Evolutionary conservation across 2,797 vertebrate genomes (phyloP), one percentile per base, ranked within the genome.

Genomic region (Gadopsis marmoratus): DNA sequence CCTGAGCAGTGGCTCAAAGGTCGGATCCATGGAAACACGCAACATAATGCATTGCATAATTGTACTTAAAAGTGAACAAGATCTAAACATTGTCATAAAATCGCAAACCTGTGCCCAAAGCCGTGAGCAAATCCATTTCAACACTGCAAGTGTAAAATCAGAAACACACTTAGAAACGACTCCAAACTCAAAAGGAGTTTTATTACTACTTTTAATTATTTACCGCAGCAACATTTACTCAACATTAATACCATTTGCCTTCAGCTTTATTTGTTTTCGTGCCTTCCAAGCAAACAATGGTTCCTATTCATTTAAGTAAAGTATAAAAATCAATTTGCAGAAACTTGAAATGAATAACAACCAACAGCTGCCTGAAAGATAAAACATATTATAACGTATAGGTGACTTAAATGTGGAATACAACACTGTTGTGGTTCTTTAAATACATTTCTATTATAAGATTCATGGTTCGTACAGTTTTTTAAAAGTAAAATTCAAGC

Each of bases 1-100:
- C 3, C 47, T 65, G 0, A 31, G 11, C 61, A 35, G 1, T 1
- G 39, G 61, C 3, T 84, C 86, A 90, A 90, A 90, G 88, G 59
- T 86, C 59, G 78, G 8, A 71, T 50, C 5, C 12, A 41, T 29
- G 41, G 17, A 58, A 61, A 54, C 12, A 13, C 14, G 26, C 4
- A 23, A 26, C 3, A 31, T 3, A 59, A 13, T 2, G 2, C 4
- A 2, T 76, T 82, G 6, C 76, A 69, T 59, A 66, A 76, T 3
- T 14, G 11, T 31, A 31, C 56, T 56, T 3, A 0, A 58, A 53
- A 71, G n/a, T 16, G 50, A 71, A 47, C 2, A 3, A 5, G 7
- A n/a, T 60, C 7, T 3, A 23, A 23, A 39, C 0, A 0, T 37
- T 51, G 60, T 59, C 4, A 60, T 59, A 26, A 29, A 37, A 5